Percentiles rank a stretch among this genome's conserved stretches.
Evolutionary conservation across 2,888 invertebrate species (phyloP).

Genomic region (Lycophotia porphyrea): DNA sequence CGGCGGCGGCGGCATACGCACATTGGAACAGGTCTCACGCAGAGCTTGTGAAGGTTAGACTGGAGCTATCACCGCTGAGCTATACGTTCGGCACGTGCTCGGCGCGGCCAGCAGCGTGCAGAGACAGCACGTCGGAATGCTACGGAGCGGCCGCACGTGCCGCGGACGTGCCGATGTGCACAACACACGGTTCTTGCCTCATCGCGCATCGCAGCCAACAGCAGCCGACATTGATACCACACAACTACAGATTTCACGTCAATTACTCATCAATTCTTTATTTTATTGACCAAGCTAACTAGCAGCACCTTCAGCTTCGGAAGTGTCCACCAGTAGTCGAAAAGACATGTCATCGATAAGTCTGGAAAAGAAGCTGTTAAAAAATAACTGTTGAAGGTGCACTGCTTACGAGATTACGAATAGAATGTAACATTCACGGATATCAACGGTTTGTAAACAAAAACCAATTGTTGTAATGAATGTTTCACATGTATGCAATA

Average conservation of each 20-base stretch:
- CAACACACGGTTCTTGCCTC: background rate
- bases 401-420: background rate
- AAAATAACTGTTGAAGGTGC: background rate
- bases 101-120: background rate
- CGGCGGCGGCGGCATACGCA: too few species aligned
- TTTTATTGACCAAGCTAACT: too few species aligned
- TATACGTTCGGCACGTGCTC: conserved; percentile 38
- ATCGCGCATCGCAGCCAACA: background rate
- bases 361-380: background rate
- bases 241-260: background rate
- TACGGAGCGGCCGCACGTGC: conserved; percentile 42
- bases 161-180: conserved; percentile 37
- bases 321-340: background rate
- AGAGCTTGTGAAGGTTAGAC: background rate
- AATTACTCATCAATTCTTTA: background rate
- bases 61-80: background rate
- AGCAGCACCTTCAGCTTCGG: background rate
- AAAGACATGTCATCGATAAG: background rate
- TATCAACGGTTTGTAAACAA: background rate
- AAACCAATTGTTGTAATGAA: background rate
- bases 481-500: background rate
- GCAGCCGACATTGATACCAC: background rate
- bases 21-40: too few species aligned
- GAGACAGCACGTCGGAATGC: conserved; percentile 53
- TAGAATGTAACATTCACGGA: background rate